These are phyloP conservation scores for Erynnis tages DNA, from an alignment of 2,888 invertebrate species.

Conservation along the genomic window DNA sequence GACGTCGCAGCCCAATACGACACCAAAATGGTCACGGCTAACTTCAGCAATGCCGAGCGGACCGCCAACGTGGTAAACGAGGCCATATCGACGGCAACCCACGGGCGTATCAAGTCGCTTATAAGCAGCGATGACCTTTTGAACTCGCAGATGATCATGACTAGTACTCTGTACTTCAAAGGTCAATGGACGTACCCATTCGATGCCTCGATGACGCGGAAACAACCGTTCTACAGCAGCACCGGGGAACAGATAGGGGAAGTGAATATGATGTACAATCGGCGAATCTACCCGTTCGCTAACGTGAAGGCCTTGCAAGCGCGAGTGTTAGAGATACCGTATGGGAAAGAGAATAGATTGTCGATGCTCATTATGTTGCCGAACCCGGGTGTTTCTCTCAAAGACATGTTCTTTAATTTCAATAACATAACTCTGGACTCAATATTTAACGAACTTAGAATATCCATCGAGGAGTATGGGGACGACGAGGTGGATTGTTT, in stretches of 20 bases:
- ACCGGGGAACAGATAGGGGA: conserved; percentile 72
- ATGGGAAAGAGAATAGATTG: conserved; percentile 77
- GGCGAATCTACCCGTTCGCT: conserved; percentile 81
- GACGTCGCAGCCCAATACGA: conserved; percentile 46
- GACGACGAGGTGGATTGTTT: conserved; percentile 85
- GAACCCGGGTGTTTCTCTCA: conserved; percentile 73
- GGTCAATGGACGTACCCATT: conserved; percentile 86
- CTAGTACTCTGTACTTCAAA: conserved; percentile 86
- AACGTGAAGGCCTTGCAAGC: conserved; percentile 80
- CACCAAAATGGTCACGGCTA: conserved; percentile 46
- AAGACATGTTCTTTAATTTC: conserved; percentile 78
- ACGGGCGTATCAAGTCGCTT: conserved; percentile 53
- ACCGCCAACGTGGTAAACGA: conserved; percentile 51
- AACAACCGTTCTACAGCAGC: conserved; percentile 81
- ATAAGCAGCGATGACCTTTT: conserved; percentile 61
- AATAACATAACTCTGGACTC: conserved; percentile 62
- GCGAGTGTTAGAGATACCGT: conserved; percentile 85
- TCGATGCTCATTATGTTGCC: conserved; percentile 87
- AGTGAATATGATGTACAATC: conserved; percentile 89
- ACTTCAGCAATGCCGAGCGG: conserved; percentile 47
- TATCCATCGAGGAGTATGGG: conserved; percentile 71
- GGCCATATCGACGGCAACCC: conserved; percentile 53
- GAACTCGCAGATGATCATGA: conserved; percentile 81
- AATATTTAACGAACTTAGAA: conserved; percentile 74
- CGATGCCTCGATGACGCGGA: conserved; percentile 75